A percentile compares a stretch with the other conserved stretches of the same genome.
phyloP scores from a whole-genome alignment of 2,888 invertebrate species.

The Lasioglossum marginatum region DNA sequence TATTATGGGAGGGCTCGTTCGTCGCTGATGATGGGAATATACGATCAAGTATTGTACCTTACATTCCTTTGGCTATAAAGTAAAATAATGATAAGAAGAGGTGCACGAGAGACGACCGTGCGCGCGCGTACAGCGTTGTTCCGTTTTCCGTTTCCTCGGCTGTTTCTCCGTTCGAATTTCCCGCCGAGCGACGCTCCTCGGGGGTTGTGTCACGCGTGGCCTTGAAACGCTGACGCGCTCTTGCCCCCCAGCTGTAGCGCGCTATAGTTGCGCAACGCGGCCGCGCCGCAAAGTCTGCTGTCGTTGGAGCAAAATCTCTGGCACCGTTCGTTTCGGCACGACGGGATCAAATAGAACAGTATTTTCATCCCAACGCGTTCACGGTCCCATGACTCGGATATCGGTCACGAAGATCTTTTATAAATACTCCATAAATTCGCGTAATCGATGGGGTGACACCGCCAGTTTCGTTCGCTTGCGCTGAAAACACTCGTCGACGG shows the following conservation, averaged over 20 bases:
- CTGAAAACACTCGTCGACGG: not conserved
- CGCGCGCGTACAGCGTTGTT: constrained; percentile 48
- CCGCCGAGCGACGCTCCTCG: not conserved
- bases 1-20: constrained; percentile 73
- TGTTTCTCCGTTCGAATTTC: not conserved
- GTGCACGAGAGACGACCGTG: constrained; percentile 46
- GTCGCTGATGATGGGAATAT: constrained; percentile 78
- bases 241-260: no score
- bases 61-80: constrained; percentile 85
- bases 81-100: constrained; percentile 71
- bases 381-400: not conserved
- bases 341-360: not conserved
- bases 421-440: not conserved
- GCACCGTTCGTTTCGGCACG: not conserved
- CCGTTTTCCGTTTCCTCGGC: not conserved
- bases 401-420: not conserved
- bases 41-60: constrained; percentile 84
- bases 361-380: not conserved
- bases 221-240: not conserved
- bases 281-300: not conserved
- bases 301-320: not conserved
- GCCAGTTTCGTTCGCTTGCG: not conserved
- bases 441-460: not conserved
- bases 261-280: not conserved
- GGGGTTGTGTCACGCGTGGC: not conserved